Evolutionary conservation across 1,140 invertebrate species (phyloP).

Genomic region (Aradophagus sp.): DNA sequence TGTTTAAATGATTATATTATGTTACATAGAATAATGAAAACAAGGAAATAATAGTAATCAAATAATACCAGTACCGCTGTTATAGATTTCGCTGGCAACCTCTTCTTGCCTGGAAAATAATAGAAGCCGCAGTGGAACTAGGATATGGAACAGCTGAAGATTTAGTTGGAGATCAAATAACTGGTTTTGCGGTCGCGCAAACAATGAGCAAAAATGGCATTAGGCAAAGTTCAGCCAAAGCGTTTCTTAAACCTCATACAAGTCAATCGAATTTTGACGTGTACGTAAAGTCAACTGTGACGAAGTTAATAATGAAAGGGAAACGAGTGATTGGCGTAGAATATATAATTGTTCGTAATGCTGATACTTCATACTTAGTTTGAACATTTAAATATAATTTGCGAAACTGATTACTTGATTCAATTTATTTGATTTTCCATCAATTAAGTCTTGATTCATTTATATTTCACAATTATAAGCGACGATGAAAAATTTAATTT

Average conservation of each 20-base stretch:
- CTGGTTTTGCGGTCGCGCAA: constrained; percentile 73
- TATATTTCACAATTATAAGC: too few species aligned
- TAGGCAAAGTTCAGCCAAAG: constrained; percentile 79
- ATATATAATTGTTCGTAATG: constrained; percentile 54
- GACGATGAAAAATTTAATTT: too few species aligned
- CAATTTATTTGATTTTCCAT: too few species aligned
- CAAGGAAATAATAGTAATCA: too few species aligned
- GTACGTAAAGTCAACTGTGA: constrained; percentile 79
- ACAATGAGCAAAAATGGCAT: constrained; percentile 79
- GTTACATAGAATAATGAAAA: background rate
- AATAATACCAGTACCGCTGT: background rate
- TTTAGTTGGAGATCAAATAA: constrained; percentile 75
- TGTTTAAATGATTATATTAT: constrained; percentile 2
- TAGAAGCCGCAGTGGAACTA: constrained; percentile 77
- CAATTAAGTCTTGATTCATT: too few species aligned
- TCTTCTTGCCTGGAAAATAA: constrained; percentile 74
- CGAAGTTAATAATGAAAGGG: constrained; percentile 68
- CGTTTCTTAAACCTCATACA: constrained; percentile 78
- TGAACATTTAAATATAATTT: too few species aligned
- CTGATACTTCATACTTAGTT: too few species aligned
- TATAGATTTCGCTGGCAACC: constrained; percentile 76
- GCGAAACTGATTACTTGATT: too few species aligned
- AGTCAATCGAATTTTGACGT: constrained; percentile 82
- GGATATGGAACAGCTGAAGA: constrained; percentile 77
- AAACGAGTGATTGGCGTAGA: constrained; percentile 58